Base-by-base conservation (phyloP, 2,797 vertebrate species). In the Aphelocoma californica region DNA sequence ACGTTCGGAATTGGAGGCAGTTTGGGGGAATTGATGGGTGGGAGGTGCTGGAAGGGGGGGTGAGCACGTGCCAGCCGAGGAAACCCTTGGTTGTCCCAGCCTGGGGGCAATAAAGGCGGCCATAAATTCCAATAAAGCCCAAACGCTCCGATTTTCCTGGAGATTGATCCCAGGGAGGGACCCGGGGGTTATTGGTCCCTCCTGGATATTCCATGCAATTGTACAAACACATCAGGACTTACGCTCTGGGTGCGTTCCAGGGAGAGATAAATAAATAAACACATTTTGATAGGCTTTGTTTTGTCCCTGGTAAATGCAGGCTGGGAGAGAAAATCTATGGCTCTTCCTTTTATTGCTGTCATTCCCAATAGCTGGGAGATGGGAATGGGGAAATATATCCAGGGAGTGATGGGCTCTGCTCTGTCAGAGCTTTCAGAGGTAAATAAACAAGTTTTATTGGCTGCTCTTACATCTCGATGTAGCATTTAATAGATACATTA, bases 381-480 rank as follows among this genome's bases (percentile, higher is more conserved):
- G 26, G 71, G 82, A 92, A 92, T 14, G 31, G 51, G 60, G 53
- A 81, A 88, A 94, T 81, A 40, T 58, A 91, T 88, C 82, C 50
- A 42, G 61, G 69, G 50, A 85, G 94, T 71, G 89, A 87, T 74
- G 67, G 29, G 92, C 42, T 88, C 77, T 78, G 74, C 85, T 48
- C 93, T 79, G 77, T 81, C 87, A 91, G 58, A 82, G 75, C 69
- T 81, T 93, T 75, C 94, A 83, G 65, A 93, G 92, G 92, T 96
- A 93, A 96, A 97, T 93, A 96, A 96, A 90, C 74, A 93, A 86
- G 88, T 80, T 93, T 96, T 95, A 97, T 56, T 79, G 83, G 79
- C 84, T 90, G 92, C 71, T 96, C 69, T 87, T 91, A 92, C 75
- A 78, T 86, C 78, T 83, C 50, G 65, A 92, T 92, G 86, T 74